Evolutionary conservation across 2,888 invertebrate genomes (phyloP).

Genomic region (Smittia sp.): DNA sequence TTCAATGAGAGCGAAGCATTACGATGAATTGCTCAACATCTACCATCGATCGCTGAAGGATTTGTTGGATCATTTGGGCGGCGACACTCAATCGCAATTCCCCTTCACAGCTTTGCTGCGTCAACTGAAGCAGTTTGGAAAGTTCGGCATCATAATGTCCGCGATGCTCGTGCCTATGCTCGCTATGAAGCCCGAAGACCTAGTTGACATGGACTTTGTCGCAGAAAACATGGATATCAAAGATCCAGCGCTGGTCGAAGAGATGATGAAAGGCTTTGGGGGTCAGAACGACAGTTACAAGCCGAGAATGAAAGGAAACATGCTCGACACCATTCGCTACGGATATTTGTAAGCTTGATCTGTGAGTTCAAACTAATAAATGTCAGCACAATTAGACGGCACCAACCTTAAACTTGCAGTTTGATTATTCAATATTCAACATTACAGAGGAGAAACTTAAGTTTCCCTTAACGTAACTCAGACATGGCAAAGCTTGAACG

Average conservation of each 20-base stretch:
- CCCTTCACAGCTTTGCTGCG: slow-evolving; percentile 42
- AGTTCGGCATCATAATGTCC: slow-evolving; percentile 40
- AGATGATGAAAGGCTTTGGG: background rate
- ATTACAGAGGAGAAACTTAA: too few relatives aligned
- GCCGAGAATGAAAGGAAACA: slow-evolving; percentile 38
- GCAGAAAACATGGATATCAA: slow-evolving; percentile 4
- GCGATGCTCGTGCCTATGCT: slow-evolving; percentile 41
- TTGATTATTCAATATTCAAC: too few relatives aligned
- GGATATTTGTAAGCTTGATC: slow-evolving; percentile 43
- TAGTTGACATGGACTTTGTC: slow-evolving; percentile 40
- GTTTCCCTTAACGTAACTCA: too few relatives aligned
- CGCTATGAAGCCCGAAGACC: slow-evolving; percentile 18
- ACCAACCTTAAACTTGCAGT: too few relatives aligned
- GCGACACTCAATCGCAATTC: slow-evolving; percentile 41
- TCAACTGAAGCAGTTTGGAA: slow-evolving; percentile 42
- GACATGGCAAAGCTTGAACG: too few relatives aligned
- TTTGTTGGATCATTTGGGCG: slow-evolving; percentile 41
- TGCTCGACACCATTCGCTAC: slow-evolving; percentile 40
- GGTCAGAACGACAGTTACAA: background rate
- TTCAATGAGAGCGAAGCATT: slow-evolving; percentile 41
- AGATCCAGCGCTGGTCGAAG: background rate
- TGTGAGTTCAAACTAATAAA: too few relatives aligned
- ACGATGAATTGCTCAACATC: slow-evolving; percentile 40
- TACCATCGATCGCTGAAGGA: slow-evolving; percentile 42
- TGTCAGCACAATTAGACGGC: too few relatives aligned